Evolutionary conservation across 2,113 vertebrate genomes (phyloP).

Genomic region (Urocolius indicus): DNA sequence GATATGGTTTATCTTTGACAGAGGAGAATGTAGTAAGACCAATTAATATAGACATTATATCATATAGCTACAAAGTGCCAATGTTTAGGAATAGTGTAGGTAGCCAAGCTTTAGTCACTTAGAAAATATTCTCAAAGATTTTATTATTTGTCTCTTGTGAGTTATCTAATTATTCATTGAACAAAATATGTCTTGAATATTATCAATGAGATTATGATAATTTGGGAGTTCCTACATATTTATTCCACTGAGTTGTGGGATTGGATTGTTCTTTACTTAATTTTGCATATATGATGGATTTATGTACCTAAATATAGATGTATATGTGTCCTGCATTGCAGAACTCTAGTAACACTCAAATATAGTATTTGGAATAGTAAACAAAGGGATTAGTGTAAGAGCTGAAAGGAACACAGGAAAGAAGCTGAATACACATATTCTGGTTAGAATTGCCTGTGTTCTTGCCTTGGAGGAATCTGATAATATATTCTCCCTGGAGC

Average conservation of each 20-base stretch:
- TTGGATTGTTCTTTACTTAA: background rate
- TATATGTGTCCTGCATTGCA: background rate
- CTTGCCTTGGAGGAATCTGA: background rate
- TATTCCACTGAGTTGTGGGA: background rate
- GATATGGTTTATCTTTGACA: slow-evolving; percentile 17
- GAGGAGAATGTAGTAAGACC: background rate
- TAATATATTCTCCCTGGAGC: background rate
- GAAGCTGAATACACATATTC: background rate
- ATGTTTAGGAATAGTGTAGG: background rate
- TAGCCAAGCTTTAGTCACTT: background rate
- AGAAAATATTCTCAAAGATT: background rate
- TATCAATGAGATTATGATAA: background rate
- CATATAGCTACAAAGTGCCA: background rate
- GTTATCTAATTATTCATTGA: background rate
- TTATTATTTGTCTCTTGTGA: background rate
- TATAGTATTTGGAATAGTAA: background rate
- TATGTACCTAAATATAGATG: too few species aligned
- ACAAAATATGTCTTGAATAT: background rate
- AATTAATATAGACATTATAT: slow-evolving; percentile 8
- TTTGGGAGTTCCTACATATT: background rate
- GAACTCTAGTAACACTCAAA: background rate
- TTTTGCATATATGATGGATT: background rate
- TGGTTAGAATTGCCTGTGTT: background rate
- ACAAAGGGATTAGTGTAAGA: background rate
- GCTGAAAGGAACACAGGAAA: background rate